phyloP scores from a whole-genome alignment of 2,797 vertebrate genomes.

The Microctenopoma lineatum region DNA sequence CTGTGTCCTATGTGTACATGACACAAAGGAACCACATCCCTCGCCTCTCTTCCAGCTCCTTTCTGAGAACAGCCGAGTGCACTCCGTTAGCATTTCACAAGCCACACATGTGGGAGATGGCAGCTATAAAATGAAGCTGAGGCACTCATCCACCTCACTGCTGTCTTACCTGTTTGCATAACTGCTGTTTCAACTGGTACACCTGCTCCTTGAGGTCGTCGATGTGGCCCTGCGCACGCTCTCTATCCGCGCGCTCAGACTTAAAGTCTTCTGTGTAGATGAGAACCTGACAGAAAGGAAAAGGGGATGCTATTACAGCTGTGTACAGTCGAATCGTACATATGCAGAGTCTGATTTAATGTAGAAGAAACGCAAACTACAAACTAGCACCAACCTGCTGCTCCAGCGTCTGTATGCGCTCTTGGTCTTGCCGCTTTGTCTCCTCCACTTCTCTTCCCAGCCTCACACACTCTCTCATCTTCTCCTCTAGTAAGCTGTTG shows the following conservation, averaged over 20 bases:
- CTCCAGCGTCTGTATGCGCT: slow-evolving; percentile 90
- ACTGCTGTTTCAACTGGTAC: slow-evolving; percentile 81
- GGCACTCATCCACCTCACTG: not conserved
- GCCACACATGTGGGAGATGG: not conserved
- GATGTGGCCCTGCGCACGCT: slow-evolving; percentile 90
- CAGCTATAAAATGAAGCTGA: not conserved
- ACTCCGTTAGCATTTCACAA: slow-evolving; percentile 16
- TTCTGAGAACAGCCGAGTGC: slow-evolving; percentile 28
- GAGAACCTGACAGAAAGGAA: slow-evolving; percentile 81
- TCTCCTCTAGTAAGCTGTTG: slow-evolving; percentile 89
- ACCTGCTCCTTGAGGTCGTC: slow-evolving; percentile 89
- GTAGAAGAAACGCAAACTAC: not conserved
- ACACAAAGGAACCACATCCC: slow-evolving; percentile 72
- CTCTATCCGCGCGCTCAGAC: slow-evolving; percentile 91
- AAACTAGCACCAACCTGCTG: slow-evolving; percentile 87
- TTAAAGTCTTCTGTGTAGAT: slow-evolving; percentile 93
- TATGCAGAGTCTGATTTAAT: not conserved
- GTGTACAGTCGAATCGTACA: no score
- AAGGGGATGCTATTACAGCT: no score
- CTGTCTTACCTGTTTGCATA: slow-evolving; percentile 84
- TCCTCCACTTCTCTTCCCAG: slow-evolving; percentile 78
- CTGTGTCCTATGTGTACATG: slow-evolving; percentile 77
- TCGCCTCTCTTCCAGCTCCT: slow-evolving; percentile 73
- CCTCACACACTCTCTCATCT: slow-evolving; percentile 80
- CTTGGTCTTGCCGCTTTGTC: slow-evolving; percentile 66